Base-by-base conservation (phyloP, 2,797 vertebrate species). In the Alca torda region DNA sequence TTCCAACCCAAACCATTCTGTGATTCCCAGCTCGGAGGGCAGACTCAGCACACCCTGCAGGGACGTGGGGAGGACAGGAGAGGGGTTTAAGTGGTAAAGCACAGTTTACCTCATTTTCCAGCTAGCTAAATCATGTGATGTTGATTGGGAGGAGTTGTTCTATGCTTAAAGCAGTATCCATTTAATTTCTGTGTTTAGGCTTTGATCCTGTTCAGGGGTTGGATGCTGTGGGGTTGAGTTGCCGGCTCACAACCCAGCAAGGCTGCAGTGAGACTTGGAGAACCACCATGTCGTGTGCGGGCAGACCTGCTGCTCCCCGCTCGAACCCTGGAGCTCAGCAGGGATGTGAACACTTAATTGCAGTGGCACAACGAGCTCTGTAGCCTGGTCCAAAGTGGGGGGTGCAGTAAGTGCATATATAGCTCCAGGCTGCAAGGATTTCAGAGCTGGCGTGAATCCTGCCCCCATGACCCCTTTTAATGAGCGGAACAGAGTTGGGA, bases 401-500 rank as follows among this genome's bases (percentile, higher is more conserved):
- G 23, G 6, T 11, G 35, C 41, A 13, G 2, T 4, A 3, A 10
- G 7, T 4, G 20, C 46, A 1, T 5, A 6, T 11, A 15, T 4
- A 73, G 51, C 33, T 77, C 35, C 37, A 21, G 31, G 57, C 57
- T 25, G n/a, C n/a, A 59, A n/a, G 26, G 46, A 9, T 73, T 51
- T 67, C n/a, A 12, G 61, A 69, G 67, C 50, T 43, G 50, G 31
- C 1, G 3, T 23, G 15, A 60, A 13, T 31, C 56, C 50, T 54
- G 56, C 10, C 18, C 30, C 15, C 3, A 1, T 21, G 13, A 8
- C 53, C 33, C 28, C 37, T 54, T 31, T 18, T 31, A 25, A 28
- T 1, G 7, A 28, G 43, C 39, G 51, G 50, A 26, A 18, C 7
- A 16, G 74, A 9, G 60, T 0, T 11, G 39, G 43, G 69, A 41